Conservation (phyloP, 2,113 vertebrate genomes). For the Heterotilapia buettikoferi region DNA sequence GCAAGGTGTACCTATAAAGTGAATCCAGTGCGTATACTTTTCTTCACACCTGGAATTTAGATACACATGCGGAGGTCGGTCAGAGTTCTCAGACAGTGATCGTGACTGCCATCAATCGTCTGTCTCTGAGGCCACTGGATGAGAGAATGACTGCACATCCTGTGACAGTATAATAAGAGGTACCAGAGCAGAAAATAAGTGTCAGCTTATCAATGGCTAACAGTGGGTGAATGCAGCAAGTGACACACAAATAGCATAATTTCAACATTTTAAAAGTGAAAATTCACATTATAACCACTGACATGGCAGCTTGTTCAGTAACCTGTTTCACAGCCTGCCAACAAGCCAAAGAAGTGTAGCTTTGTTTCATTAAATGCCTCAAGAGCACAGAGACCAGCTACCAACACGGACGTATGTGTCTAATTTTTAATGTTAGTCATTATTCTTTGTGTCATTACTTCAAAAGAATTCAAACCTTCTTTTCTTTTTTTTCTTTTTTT, state of each 20-base stretch:
- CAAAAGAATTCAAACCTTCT: background rate
- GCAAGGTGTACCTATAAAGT: background rate
- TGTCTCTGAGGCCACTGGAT: background rate
- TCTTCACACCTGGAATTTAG: background rate
- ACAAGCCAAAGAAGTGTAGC: background rate
- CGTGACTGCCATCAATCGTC: background rate
- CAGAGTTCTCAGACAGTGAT: background rate
- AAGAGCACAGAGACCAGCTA: background rate
- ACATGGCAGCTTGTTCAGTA: background rate
- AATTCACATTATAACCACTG: background rate
- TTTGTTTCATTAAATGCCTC: background rate
- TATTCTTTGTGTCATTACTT: background rate
- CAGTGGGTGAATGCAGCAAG: background rate
- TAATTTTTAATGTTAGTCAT: background rate
- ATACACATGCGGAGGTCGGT: background rate
- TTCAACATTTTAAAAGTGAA: background rate
- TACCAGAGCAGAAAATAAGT: background rate
- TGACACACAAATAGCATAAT: background rate
- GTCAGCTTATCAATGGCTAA: background rate
- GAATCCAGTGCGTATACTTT: accelerated
- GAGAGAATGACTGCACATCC: background rate
- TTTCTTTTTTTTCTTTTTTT: background rate
- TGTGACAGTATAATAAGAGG: background rate
- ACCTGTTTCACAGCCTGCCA: background rate
- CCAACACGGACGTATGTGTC: background rate